A percentile compares a stretch with the other conserved stretches of the same genome.
Conservation (phyloP, 2,888 invertebrate species). For the Hirtodrosophila confusa region DNA sequence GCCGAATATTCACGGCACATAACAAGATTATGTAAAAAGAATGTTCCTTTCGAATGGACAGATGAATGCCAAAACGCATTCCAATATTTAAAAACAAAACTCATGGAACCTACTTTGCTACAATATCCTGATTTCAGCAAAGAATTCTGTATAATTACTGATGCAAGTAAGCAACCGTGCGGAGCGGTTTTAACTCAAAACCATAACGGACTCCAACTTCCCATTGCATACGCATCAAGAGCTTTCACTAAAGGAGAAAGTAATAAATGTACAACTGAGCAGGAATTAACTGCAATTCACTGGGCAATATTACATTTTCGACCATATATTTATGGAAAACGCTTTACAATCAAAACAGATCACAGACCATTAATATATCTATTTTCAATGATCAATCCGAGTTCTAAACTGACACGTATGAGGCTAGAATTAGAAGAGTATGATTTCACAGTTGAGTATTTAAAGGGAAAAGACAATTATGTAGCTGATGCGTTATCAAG, state of each 20-base stretch:
- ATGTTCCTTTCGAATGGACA: constrained; percentile 2
- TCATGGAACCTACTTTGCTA: constrained; percentile 8
- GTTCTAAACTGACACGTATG: constrained; percentile 8
- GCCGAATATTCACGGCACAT: too few relatives aligned
- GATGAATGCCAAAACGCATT: constrained; percentile 10
- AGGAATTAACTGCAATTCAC: constrained; percentile 6
- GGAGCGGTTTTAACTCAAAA: constrained; percentile 13
- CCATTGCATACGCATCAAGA: constrained; percentile 1
- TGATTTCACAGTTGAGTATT: too few relatives aligned
- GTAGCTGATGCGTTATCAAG: too few relatives aligned
- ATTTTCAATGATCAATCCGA: constrained; percentile 1
- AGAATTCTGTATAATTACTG: constrained; percentile 12
- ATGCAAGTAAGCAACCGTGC: constrained; percentile 9
- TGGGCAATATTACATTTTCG: constrained; percentile 8
- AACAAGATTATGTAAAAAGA: too few relatives aligned
- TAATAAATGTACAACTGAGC: constrained; percentile 12
- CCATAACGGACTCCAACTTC: constrained; percentile 6
- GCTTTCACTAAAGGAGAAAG: constrained; percentile 6
- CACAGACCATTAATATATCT: constrained; percentile 7
- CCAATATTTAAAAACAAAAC: background rate
- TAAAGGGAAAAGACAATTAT: too few relatives aligned
- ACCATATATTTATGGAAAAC: constrained; percentile 6
- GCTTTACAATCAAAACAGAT: constrained; percentile 5
- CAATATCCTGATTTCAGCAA: constrained; percentile 9
- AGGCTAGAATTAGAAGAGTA: constrained; percentile 4